These are phyloP conservation scores for pig (Sus scrofa) DNA, from an alignment of 2,113 vertebrate genomes.

Conservation along the genomic window T2T-Sscrofa CM000823.6:3824001-3824500, in stretches of 20 bases:
- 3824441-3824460: neutral
- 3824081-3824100: neutral
- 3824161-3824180: neutral
- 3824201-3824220: neutral
- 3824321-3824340: neutral
- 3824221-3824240: neutral
- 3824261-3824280: neutral
- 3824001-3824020: neutral
- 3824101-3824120: neutral
- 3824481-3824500: neutral
- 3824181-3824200: rapidly evolving
- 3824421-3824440: neutral
- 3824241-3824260: too few relatives aligned
- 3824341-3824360: neutral
- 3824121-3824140: neutral
- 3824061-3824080: neutral
- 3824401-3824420: neutral
- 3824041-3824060: neutral
- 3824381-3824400: constrained; percentile 21
- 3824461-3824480: neutral
- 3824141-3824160: rapidly evolving
- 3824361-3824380: neutral
- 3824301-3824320: neutral
- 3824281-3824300: neutral
- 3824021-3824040: too few relatives aligned